Percentiles rank a stretch among this genome's conserved stretches.
These are phyloP conservation scores for Pampusana beccarii DNA, from an alignment of 2,113 vertebrate genomes.

Conservation along the genomic window DNA sequence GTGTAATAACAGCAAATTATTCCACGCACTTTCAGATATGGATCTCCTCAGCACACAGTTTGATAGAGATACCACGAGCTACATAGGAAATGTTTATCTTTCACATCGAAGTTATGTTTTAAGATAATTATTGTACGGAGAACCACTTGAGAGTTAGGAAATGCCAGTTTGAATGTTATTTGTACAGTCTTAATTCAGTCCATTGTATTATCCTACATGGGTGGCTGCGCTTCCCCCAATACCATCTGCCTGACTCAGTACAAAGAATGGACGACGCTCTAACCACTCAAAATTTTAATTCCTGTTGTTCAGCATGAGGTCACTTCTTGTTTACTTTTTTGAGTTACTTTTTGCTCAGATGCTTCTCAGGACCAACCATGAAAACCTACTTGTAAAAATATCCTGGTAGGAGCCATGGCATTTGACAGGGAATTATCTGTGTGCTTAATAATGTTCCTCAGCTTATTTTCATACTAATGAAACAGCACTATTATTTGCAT, in stretches of 20 bases:
- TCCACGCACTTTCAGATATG: neutral
- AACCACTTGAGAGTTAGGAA: neutral
- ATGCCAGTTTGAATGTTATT: neutral
- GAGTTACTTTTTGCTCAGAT: neutral
- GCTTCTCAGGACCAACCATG: neutral
- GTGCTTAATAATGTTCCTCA: neutral
- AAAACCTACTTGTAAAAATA: slow-evolving; percentile 31
- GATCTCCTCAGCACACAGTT: neutral
- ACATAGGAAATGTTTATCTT: neutral
- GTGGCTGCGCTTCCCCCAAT: neutral
- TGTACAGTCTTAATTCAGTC: neutral
- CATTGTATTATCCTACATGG: neutral
- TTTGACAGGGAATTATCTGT: slow-evolving; percentile 40
- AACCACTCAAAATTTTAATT: neutral
- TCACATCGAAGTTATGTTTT: neutral
- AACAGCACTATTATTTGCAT: slow-evolving; percentile 15
- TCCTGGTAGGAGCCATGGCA: neutral
- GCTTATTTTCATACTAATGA: slow-evolving; percentile 48
- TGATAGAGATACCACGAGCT: neutral
- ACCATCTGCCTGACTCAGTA: neutral
- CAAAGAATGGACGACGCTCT: neutral
- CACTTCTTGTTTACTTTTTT: neutral
- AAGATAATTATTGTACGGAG: neutral
- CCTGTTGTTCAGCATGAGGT: neutral
- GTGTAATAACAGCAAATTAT: neutral